Percentiles rank a stretch among this genome's conserved stretches.
Evolutionary conservation across 2,888 invertebrate genomes (phyloP).

Genomic region (Andrena marginata): DNA sequence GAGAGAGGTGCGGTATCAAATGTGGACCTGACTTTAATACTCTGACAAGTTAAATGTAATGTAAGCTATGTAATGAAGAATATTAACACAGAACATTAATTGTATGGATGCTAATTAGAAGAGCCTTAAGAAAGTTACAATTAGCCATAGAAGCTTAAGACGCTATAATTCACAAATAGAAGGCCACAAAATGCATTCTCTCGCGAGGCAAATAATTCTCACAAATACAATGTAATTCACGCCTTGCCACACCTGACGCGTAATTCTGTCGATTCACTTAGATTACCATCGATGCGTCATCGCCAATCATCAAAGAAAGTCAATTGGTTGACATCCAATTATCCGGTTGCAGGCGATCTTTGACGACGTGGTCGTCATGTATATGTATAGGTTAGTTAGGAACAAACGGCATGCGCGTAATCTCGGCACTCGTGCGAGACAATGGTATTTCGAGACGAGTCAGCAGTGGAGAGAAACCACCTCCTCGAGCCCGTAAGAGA

Average conservation of each 20-base stretch:
- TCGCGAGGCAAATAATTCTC: neutral
- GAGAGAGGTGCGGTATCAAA: too few relatives aligned
- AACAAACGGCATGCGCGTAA: slow-evolving; percentile 53
- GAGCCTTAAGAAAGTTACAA: too few relatives aligned
- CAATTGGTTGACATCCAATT: slow-evolving; percentile 45
- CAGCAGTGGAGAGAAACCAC: slow-evolving; percentile 45
- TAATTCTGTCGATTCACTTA: slow-evolving; percentile 39
- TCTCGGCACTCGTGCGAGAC: slow-evolving; percentile 54
- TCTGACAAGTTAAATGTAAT: too few relatives aligned
- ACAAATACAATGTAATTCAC: neutral
- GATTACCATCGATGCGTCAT: slow-evolving; percentile 41
- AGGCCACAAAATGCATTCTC: neutral
- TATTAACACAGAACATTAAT: too few relatives aligned
- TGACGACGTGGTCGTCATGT: slow-evolving; percentile 48
- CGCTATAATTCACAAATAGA: too few relatives aligned
- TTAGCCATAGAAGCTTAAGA: too few relatives aligned
- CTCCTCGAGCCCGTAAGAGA: slow-evolving; percentile 60
- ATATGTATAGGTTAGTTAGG: slow-evolving; percentile 48
- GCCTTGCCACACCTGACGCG: slow-evolving; percentile 4
- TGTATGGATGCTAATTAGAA: too few relatives aligned
- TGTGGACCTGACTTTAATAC: too few relatives aligned
- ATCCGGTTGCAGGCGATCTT: slow-evolving; percentile 35
- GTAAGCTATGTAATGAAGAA: too few relatives aligned
- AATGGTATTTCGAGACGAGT: slow-evolving; percentile 64
- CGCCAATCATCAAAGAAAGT: slow-evolving; percentile 55